Evolutionary conservation across 53 echinoderm and acorn worm genomes (phyloP), one percentile per base, ranked within the genome.

Genomic region (Hippasteria phrygiana): DNA sequence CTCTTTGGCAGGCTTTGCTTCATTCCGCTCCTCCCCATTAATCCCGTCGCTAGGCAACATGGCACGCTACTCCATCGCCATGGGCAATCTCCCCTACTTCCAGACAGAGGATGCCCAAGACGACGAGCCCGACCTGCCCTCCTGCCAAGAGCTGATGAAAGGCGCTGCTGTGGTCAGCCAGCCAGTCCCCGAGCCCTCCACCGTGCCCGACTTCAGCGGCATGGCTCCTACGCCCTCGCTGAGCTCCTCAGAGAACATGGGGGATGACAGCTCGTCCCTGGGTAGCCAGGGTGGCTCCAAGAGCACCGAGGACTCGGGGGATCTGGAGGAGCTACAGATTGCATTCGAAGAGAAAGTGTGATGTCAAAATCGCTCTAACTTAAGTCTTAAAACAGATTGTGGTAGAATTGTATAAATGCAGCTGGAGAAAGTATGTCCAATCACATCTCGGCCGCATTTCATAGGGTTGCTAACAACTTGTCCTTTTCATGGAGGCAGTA

Each of bases 341-440:
- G 92, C 92, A 17, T 92, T 92, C 59, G 92, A 92, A 71, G 89
- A 92, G 45, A 88, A 92, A 77, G 69, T 92, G 66, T 92, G 86
- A 89, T 55, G 42, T 34, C 26, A n/a, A n/a, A n/a, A n/a, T n/a
- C n/a, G n/a, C n/a, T n/a, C n/a, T n/a, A n/a, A n/a, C n/a, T 48
- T 48, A 48, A 48, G 48, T 14, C 48, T 48, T 48, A 14, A 8
- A 48, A 48, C 14, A 48, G 8, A 10, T 48, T 48, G 48, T 48
- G 14, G 14, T 10, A 48, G 8, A 48, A 48, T n/a, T n/a, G n/a
- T n/a, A n/a, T n/a, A n/a, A n/a, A n/a, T n/a, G n/a, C n/a, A n/a
- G n/a, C n/a, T n/a, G n/a, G n/a, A n/a, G n/a, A n/a, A n/a, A n/a
- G n/a, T n/a, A n/a, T n/a, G n/a, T n/a, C n/a, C n/a, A n/a, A n/a